These are phyloP conservation scores for Alexandromys fortis DNA, from an alignment of 2,113 vertebrate genomes.

Conservation along the genomic window DNA sequence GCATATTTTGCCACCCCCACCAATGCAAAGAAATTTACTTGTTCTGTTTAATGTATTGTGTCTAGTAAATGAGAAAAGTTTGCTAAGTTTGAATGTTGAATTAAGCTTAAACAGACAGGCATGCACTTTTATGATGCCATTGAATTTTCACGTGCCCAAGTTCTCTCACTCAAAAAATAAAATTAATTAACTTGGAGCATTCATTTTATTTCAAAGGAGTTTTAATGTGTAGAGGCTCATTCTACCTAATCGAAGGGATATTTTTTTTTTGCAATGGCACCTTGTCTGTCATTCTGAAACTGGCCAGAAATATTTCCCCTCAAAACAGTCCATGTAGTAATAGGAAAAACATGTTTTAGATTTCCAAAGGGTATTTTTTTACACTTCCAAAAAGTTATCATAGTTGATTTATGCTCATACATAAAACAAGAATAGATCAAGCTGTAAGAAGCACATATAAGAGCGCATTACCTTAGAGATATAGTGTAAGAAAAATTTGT, in stretches of 20 bases:
- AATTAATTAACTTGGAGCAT: conserved; percentile 1
- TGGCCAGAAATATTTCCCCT: neutral
- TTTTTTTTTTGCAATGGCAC: neutral
- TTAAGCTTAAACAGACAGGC: neutral
- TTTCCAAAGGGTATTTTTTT: neutral
- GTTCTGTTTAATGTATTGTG: neutral
- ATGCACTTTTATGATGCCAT: neutral
- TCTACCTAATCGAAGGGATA: conserved; percentile 11
- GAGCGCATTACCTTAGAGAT: neutral
- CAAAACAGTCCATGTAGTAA: neutral
- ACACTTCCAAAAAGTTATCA: neutral
- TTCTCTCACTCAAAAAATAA: neutral
- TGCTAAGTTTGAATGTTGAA: neutral
- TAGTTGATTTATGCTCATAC: neutral
- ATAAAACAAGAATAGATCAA: neutral
- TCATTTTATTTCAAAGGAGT: neutral
- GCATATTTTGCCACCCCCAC: neutral
- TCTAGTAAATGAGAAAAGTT: neutral
- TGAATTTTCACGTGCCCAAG: neutral
- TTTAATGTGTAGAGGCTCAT: neutral
- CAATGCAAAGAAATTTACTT: neutral
- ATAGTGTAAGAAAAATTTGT: neutral
- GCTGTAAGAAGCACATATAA: neutral
- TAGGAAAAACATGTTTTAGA: neutral
- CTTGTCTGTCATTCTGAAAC: neutral